Evolutionary conservation across 2,888 invertebrate genomes (phyloP).

Genomic region (Octonoba sinensis): DNA sequence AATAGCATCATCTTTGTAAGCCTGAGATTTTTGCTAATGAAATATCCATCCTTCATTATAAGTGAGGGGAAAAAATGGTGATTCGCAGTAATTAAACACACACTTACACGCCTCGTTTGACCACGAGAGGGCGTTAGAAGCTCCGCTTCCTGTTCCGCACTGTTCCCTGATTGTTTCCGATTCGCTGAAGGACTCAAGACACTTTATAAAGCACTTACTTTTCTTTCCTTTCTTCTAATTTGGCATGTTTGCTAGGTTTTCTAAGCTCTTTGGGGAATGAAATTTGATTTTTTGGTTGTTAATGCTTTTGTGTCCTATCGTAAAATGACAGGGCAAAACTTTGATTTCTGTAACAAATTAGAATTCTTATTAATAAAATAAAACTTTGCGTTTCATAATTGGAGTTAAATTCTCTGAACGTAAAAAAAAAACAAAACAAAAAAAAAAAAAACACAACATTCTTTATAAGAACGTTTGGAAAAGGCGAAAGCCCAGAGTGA

Average conservation of each 20-base stretch:
- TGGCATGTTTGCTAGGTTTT: neutral
- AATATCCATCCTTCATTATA: slow-evolving; percentile 49
- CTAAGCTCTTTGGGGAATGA: neutral
- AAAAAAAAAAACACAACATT: too few species aligned
- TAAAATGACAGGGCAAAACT: too few species aligned
- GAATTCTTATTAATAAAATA: too few species aligned
- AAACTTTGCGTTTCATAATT: too few species aligned
- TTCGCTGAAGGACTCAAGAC: slow-evolving; percentile 10
- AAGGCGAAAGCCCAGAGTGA: too few species aligned
- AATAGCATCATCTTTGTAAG: slow-evolving; percentile 16
- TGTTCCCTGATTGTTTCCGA: slow-evolving; percentile 32
- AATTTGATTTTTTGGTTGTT: neutral
- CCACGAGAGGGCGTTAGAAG: slow-evolving; percentile 29
- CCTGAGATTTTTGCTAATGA: slow-evolving; percentile 25
- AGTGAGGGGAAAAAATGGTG: slow-evolving; percentile 13
- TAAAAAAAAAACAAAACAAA: too few species aligned
- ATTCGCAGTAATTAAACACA: slow-evolving; percentile 46
- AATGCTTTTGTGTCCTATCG: too few species aligned
- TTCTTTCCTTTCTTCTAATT: slow-evolving; percentile 1
- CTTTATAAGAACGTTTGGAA: too few species aligned
- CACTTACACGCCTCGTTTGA: slow-evolving; percentile 31
- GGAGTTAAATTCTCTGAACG: too few species aligned
- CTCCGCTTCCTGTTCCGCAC: neutral
- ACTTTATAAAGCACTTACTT: neutral
- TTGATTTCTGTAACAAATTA: too few species aligned